Conservation (phyloP, 2,888 invertebrate species). For the Auanema sp. region DNA sequence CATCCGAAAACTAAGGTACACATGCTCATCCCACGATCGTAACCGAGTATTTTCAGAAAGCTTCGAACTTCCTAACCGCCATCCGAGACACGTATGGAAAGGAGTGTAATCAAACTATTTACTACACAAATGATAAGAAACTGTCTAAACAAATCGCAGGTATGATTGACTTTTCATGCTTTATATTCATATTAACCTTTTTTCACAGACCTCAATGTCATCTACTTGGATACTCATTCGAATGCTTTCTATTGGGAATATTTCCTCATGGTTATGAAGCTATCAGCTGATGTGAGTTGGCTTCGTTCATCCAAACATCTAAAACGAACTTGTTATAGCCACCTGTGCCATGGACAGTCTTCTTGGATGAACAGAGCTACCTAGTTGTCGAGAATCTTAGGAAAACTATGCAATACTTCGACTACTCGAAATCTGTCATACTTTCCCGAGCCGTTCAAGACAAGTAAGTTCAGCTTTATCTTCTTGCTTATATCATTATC, state of each 20-base stretch:
- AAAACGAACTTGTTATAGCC: not conserved
- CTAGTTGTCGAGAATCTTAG: constrained; percentile 12
- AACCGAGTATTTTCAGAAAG: too few relatives aligned
- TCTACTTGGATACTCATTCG: constrained; percentile 7
- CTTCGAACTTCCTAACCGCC: constrained; percentile 11
- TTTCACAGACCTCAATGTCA: constrained; percentile 15
- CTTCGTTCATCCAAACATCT: not conserved
- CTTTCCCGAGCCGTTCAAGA: too few relatives aligned
- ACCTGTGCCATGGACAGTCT: constrained; percentile 18
- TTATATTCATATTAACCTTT: not conserved
- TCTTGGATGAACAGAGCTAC: constrained; percentile 19
- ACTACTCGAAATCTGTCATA: constrained; percentile 4
- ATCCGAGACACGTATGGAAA: constrained; percentile 16
- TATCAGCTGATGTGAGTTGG: constrained; percentile 1
- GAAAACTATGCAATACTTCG: constrained; percentile 10
- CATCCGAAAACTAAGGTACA: constrained; percentile 15
- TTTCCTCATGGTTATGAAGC: constrained; percentile 8
- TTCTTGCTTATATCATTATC: too few relatives aligned
- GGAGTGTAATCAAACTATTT: constrained; percentile 18
- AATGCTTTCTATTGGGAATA: constrained; percentile 15
- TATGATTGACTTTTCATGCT: constrained; percentile 1
- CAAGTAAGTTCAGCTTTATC: too few relatives aligned
- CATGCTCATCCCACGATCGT: too few relatives aligned
- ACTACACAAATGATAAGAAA: constrained; percentile 11
- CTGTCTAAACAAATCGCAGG: constrained; percentile 10